These are phyloP conservation scores for Musca domestica DNA, from an alignment of 1,140 invertebrate species.

Conservation along the genomic window DNA sequence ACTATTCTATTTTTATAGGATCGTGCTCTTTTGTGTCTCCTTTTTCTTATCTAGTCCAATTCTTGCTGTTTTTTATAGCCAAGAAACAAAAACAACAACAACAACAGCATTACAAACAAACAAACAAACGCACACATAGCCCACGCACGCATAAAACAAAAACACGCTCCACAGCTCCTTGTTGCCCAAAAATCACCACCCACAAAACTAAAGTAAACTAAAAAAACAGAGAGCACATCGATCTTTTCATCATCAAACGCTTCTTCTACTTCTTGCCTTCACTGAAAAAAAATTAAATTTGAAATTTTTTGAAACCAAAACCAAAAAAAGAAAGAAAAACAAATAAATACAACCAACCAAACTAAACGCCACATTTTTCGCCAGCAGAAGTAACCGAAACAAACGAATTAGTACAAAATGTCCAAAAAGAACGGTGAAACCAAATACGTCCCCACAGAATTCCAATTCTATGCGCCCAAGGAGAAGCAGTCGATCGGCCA, in stretches of 20 bases:
- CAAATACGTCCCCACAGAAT: conserved; percentile 41
- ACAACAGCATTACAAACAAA: conserved; percentile 13
- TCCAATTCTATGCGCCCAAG: conserved; percentile 57
- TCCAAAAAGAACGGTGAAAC: conserved; percentile 45
- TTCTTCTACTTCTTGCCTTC: background rate
- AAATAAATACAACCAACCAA: background rate
- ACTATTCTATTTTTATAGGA: conserved; percentile 22
- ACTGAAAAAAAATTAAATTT: background rate
- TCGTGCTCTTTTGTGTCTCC: background rate
- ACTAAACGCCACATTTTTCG: background rate
- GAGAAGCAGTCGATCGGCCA: conserved; percentile 58
- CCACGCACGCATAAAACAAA: no score
- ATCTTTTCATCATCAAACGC: no score
- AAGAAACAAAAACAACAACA: conserved; percentile 19
- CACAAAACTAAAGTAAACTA: no score
- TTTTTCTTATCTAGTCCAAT: conserved; percentile 6
- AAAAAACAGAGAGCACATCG: no score
- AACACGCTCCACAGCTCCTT: no score
- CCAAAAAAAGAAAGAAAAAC: background rate
- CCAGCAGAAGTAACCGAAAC: background rate
- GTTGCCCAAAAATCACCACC: no score
- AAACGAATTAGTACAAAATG: conserved; percentile 33
- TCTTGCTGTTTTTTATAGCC: conserved; percentile 17
- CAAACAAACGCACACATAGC: background rate
- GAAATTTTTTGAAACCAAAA: no score